phyloP scores from a whole-genome alignment of 1,140 invertebrate genomes.

The Brachionus angularis region DNA sequence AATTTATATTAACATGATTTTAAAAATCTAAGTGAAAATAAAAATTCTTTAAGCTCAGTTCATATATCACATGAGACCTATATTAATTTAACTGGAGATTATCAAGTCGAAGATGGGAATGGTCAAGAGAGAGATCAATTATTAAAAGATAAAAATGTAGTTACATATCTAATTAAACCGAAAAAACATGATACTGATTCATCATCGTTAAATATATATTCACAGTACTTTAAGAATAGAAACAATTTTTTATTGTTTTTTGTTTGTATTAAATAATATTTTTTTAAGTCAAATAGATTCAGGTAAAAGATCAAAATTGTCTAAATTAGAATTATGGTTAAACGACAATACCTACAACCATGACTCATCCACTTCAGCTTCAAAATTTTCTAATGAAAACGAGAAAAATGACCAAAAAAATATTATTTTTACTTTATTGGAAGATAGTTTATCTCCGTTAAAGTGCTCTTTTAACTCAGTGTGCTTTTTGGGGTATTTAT shows the following conservation, averaged over 20 bases:
- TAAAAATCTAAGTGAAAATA: too few relatives aligned
- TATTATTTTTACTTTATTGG: slow-evolving; percentile 16
- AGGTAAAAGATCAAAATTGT: slow-evolving; percentile 18
- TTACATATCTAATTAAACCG: slow-evolving; percentile 36
- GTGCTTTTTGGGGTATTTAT: slow-evolving; percentile 3
- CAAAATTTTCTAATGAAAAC: not conserved
- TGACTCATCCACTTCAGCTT: not conserved
- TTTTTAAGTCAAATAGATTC: not conserved
- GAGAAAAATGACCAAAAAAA: not conserved
- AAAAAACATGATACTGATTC: not conserved
- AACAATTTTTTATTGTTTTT: not conserved
- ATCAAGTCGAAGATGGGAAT: slow-evolving; percentile 18
- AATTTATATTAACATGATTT: too few relatives aligned
- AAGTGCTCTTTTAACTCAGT: slow-evolving; percentile 30
- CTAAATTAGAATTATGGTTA: slow-evolving; percentile 39
- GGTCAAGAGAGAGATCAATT: slow-evolving; percentile 23
- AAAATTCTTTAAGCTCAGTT: too few relatives aligned
- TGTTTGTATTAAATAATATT: not conserved
- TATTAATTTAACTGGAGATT: slow-evolving; percentile 21
- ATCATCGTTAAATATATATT: too few relatives aligned
- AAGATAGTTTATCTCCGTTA: slow-evolving; percentile 22
- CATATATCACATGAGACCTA: slow-evolving; percentile 36
- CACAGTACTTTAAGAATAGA: not conserved
- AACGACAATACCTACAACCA: slow-evolving; percentile 4
- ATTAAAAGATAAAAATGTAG: slow-evolving; percentile 2